These are phyloP conservation scores for Ptychadena robeensis DNA, from an alignment of 2,797 vertebrate genomes.

Conservation along the genomic window DNA sequence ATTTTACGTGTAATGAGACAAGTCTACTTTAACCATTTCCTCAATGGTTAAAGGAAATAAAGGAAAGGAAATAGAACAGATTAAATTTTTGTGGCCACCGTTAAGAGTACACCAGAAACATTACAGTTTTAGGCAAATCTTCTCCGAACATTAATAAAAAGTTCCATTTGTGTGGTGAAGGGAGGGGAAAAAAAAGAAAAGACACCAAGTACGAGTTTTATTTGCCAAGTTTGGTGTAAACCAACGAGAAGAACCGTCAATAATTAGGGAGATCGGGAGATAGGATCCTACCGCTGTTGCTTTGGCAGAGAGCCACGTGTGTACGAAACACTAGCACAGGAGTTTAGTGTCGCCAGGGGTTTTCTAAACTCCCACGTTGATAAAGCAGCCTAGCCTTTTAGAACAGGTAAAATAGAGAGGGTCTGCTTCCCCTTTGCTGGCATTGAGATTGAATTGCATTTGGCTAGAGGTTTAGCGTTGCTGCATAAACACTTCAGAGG, in stretches of 20 bases:
- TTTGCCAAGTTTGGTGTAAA: slow-evolving; percentile 29
- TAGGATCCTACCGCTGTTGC: slow-evolving; percentile 36
- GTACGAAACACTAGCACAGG: rapidly evolving
- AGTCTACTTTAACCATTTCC: too few relatives aligned
- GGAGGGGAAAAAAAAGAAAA: neutral
- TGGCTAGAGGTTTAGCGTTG: neutral
- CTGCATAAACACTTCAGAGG: neutral
- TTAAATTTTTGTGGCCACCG: neutral
- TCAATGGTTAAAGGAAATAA: too few relatives aligned
- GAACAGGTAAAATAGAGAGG: slow-evolving; percentile 16
- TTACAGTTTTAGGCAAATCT: neutral
- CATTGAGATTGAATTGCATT: slow-evolving; percentile 16
- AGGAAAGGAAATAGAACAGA: neutral
- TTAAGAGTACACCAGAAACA: neutral
- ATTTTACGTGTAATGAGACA: too few relatives aligned
- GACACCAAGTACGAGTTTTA: neutral
- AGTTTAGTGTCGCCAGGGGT: slow-evolving; percentile 1
- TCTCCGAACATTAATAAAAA: slow-evolving; percentile 12
- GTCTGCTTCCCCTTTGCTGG: slow-evolving; percentile 21
- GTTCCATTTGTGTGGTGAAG: neutral
- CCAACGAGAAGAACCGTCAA: slow-evolving; percentile 9
- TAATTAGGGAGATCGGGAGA: slow-evolving; percentile 37
- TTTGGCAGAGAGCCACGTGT: neutral
- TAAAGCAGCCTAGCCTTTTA: slow-evolving; percentile 3
- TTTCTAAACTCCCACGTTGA: slow-evolving; percentile 31